Evolutionary conservation across 2,888 invertebrate genomes (phyloP).

Genomic region (Lepidocyrtoides sp.): DNA sequence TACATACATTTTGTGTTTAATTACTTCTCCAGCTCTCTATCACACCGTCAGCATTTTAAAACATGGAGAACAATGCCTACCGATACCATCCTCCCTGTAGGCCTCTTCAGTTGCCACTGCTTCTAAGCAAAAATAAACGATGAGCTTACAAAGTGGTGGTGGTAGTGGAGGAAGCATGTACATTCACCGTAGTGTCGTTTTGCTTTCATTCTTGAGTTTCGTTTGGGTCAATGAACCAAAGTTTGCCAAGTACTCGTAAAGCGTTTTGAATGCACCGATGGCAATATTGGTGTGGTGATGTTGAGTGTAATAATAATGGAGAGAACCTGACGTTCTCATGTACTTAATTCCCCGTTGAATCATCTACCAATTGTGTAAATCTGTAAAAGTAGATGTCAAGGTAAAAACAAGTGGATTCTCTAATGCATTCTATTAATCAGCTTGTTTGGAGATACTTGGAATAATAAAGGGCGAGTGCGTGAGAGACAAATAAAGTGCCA

Average conservation of each 20-base stretch:
- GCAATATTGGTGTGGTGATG: neutral
- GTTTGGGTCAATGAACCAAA: constrained; percentile 62
- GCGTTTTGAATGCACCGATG: constrained; percentile 8
- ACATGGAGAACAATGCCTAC: neutral
- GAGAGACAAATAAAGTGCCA: neutral
- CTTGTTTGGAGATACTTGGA: constrained; percentile 45
- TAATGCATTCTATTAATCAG: constrained; percentile 73
- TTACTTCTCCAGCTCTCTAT: constrained; percentile 63
- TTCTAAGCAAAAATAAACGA: neutral
- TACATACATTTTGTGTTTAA: constrained; percentile 73
- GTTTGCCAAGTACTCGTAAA: neutral
- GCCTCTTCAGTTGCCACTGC: neutral
- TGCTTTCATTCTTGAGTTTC: neutral
- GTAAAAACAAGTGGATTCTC: constrained; percentile 39
- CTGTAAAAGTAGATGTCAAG: constrained; percentile 68
- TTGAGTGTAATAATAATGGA: constrained; percentile 15
- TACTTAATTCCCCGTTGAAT: constrained; percentile 43
- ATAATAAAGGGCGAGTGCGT: constrained; percentile 30
- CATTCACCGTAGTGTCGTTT: neutral
- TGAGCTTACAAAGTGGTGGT: neutral
- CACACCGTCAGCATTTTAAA: constrained; percentile 46
- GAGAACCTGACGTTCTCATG: constrained; percentile 22
- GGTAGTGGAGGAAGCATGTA: neutral
- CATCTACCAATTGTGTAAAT: constrained; percentile 53
- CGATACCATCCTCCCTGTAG: neutral